Evolutionary conservation across 2,888 invertebrate species (phyloP), one percentile per base, ranked within the genome.

Genomic region (Mayetiola destructor): DNA sequence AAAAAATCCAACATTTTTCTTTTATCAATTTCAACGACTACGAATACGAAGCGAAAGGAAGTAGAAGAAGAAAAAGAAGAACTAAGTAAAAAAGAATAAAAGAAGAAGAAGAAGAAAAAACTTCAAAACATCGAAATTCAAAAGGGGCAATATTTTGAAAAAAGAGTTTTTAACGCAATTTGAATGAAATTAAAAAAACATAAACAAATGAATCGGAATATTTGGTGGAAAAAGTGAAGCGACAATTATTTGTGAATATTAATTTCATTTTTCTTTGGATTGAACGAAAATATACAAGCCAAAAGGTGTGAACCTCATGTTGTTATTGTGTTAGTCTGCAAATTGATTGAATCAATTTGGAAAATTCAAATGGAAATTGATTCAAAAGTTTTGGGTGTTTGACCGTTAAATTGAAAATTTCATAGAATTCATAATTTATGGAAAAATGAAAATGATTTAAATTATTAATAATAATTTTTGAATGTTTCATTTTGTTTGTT

Each of bases 291-390:
- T 23, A 23, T 14, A 23, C 23, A 42, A 42, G 23, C 23, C 23
- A 42, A 42, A 42, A 42, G 42, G 42, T 42, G 42, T 42, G 42
- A 42, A 42, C 42, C 42, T 42, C 42, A 12, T 2, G n/a, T n/a
- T n/a, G n/a, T n/a, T n/a, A n/a, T n/a, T n/a, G n/a, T n/a, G n/a
- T n/a, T n/a, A n/a, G n/a, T n/a, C n/a, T n/a, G n/a, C n/a, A n/a
- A n/a, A n/a, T n/a, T n/a, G n/a, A n/a, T n/a, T n/a, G n/a, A n/a
- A n/a, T n/a, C n/a, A n/a, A n/a, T n/a, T n/a, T n/a, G n/a, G n/a
- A n/a, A n/a, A n/a, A n/a, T n/a, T n/a, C n/a, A n/a, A n/a, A n/a
- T n/a, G n/a, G n/a, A n/a, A n/a, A n/a, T n/a, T n/a, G n/a, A n/a
- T n/a, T n/a, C n/a, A n/a, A n/a, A n/a, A n/a, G n/a, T n/a, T n/a